These are phyloP conservation scores for Amphiprion clarkii DNA, from an alignment of 2,797 vertebrate genomes.

Conservation along the genomic window DNA sequence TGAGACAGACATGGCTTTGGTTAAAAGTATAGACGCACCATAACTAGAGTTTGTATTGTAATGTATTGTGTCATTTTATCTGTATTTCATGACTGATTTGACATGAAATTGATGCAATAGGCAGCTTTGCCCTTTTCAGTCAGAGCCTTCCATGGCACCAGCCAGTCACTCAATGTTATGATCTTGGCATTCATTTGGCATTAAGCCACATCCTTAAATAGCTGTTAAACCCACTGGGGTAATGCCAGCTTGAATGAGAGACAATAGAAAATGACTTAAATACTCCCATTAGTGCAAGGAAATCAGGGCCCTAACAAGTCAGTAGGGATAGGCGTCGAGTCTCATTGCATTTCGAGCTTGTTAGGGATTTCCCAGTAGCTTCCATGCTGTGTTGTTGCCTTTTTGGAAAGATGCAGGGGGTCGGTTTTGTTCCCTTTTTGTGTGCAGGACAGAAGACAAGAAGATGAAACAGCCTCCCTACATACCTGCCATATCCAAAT, in stretches of 20 bases:
- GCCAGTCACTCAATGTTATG: constrained; percentile 78
- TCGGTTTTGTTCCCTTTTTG: constrained; percentile 49
- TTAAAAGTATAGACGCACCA: constrained; percentile 12
- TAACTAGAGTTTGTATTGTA: constrained; percentile 18
- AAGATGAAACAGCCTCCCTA: constrained; percentile 1
- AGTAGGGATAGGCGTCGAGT: constrained; percentile 74
- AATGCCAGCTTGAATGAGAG: constrained; percentile 76
- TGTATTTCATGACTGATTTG: constrained; percentile 70
- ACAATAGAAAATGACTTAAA: constrained; percentile 85
- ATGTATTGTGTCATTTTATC: constrained; percentile 33
- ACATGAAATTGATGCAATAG: constrained; percentile 75
- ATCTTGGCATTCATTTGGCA: constrained; percentile 80
- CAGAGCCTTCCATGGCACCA: constrained; percentile 68
- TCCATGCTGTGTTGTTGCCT: constrained; percentile 78
- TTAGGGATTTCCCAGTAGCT: constrained; percentile 78
- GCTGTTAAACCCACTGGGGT: constrained; percentile 73
- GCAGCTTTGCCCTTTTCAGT: constrained; percentile 79
- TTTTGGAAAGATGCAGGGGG: constrained; percentile 66
- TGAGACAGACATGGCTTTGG: neutral
- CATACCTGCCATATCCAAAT: constrained; percentile 18
- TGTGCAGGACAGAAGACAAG: constrained; percentile 35
- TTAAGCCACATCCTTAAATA: constrained; percentile 77
- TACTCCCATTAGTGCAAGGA: constrained; percentile 79
- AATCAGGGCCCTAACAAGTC: constrained; percentile 84
- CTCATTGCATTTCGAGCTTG: constrained; percentile 83